These are phyloP conservation scores for Whitmania pigra DNA, from an alignment of 1,140 invertebrate species.

Conservation along the genomic window DNA sequence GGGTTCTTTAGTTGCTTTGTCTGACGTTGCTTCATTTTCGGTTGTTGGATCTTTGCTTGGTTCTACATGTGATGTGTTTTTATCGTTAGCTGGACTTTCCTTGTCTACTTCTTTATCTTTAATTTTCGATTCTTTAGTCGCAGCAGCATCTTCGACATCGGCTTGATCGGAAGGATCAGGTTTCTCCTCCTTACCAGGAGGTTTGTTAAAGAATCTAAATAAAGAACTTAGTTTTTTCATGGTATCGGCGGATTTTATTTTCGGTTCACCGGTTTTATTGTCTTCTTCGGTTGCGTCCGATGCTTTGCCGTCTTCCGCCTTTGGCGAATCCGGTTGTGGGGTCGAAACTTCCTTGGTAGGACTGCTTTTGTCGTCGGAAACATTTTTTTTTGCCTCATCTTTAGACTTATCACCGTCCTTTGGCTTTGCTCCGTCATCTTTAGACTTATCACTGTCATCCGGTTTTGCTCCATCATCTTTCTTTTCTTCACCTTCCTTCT, in stretches of 20 bases:
- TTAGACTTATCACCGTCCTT: too few species aligned
- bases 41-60: too few species aligned
- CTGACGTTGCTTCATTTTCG: too few species aligned
- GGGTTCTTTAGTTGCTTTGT: too few species aligned
- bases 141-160: background rate
- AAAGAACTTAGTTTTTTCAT: background rate
- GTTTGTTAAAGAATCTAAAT: slow-evolving; percentile 11
- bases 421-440: too few species aligned
- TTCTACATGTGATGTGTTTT: background rate
- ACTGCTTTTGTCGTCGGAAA: background rate
- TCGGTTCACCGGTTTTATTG: background rate
- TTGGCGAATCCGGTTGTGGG: background rate
- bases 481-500: background rate
- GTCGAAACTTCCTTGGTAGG: background rate
- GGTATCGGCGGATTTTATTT: background rate
- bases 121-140: background rate
- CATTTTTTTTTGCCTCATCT: too few species aligned
- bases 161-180: background rate
- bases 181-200: background rate
- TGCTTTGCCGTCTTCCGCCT: background rate
- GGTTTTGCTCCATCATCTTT: background rate
- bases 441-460: too few species aligned
- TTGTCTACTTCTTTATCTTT: background rate
- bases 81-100: background rate
- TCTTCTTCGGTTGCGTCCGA: background rate